Percentiles rank a stretch among this genome's conserved stretches.
These are phyloP conservation scores for Lomographa bimaculata DNA, from an alignment of 2,888 invertebrate genomes.

Conservation along the genomic window DNA sequence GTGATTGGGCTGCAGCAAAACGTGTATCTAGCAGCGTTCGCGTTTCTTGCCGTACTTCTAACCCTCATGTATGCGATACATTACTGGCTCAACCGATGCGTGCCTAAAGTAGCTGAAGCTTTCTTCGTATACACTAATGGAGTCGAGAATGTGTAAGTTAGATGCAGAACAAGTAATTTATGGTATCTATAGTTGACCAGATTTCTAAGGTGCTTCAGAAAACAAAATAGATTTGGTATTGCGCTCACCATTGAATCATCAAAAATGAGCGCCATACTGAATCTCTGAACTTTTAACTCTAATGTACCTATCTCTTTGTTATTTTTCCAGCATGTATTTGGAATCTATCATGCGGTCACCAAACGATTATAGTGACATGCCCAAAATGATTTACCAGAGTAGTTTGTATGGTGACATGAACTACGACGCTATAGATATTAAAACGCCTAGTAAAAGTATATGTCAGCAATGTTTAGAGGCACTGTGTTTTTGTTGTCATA, in stretches of 20 bases:
- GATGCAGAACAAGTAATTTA: too few species aligned
- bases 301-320: too few species aligned
- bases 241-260: too few species aligned
- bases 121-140: slow-evolving; percentile 72
- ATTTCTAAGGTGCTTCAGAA: too few species aligned
- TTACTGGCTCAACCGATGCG: slow-evolving; percentile 72
- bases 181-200: too few species aligned
- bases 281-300: too few species aligned
- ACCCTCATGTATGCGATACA: slow-evolving; percentile 60
- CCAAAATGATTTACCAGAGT: slow-evolving; percentile 40
- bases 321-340: slow-evolving; percentile 59
- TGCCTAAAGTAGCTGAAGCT: slow-evolving; percentile 69
- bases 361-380: slow-evolving; percentile 41
- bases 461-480: slow-evolving; percentile 24
- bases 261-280: too few species aligned
- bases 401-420: slow-evolving; percentile 38
- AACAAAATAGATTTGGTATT: too few species aligned
- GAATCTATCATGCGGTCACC: slow-evolving; percentile 69
- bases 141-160: slow-evolving; percentile 63
- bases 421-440: slow-evolving; percentile 12
- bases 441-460: slow-evolving; percentile 10
- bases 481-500: slow-evolving; percentile 31
- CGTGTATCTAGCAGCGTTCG: slow-evolving; percentile 63
- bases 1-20: slow-evolving; percentile 47
- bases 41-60: slow-evolving; percentile 58